These are phyloP conservation scores for Yponomeuta evonymella DNA, from an alignment of 2,888 invertebrate genomes.

Conservation along the genomic window DNA sequence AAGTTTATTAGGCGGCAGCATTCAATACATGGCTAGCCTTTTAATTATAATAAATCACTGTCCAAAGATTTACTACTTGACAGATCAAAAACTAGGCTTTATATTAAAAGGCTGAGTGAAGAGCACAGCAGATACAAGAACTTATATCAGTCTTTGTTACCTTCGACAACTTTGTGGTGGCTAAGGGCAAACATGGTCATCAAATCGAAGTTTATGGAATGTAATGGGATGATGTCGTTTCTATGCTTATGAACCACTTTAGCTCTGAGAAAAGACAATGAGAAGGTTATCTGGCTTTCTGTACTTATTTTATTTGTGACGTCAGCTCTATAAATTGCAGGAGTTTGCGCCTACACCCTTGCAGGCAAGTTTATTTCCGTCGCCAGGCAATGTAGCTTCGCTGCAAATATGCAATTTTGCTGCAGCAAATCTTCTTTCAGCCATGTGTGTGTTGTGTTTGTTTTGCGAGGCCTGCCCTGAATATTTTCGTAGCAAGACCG, in stretches of 20 bases:
- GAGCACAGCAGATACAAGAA: too few species aligned
- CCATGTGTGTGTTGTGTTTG: not conserved
- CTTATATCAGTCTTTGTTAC: too few species aligned
- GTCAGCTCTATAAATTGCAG: not conserved
- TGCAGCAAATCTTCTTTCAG: not conserved
- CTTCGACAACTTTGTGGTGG: too few species aligned
- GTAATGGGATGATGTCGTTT: too few species aligned
- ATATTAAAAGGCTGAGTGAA: too few species aligned
- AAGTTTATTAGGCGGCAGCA: too few species aligned
- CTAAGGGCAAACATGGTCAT: too few species aligned
- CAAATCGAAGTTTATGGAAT: too few species aligned
- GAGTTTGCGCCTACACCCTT: not conserved
- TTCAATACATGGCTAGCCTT: too few species aligned
- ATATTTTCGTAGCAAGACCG: not conserved
- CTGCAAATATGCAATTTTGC: not conserved
- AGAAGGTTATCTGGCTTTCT: not conserved
- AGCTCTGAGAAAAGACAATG: not conserved
- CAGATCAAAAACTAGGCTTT: too few species aligned
- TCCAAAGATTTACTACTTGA: too few species aligned
- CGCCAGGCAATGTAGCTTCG: not conserved
- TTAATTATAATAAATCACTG: too few species aligned
- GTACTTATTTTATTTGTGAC: not conserved
- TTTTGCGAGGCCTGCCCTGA: not conserved
- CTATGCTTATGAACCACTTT: not conserved
- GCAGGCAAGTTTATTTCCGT: slow-evolving; percentile 1